Evolutionary conservation across 2,797 vertebrate species (phyloP).

Genomic region (Microcaecilia unicolor): DNA sequence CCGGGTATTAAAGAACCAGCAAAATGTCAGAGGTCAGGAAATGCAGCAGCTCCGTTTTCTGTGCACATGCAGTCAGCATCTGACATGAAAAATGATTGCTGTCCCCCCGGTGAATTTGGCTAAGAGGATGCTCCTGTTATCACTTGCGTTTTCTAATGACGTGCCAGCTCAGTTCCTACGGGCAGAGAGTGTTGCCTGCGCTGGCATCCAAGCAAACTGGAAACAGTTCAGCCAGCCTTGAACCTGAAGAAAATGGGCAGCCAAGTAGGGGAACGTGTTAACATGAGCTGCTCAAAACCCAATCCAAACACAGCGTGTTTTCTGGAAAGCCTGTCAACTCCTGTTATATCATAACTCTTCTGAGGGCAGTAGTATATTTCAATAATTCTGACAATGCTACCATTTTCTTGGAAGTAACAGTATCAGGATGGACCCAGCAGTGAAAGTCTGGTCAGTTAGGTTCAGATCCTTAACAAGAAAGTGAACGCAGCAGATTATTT

Average conservation of each 20-base stretch:
- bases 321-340: not conserved
- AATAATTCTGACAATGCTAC: no score
- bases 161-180: not conserved
- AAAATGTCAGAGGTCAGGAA: no score
- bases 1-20: no score
- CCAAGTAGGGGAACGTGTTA: conserved; percentile 11
- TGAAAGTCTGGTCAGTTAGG: no score
- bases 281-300: not conserved
- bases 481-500: no score
- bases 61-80: conserved; percentile 6
- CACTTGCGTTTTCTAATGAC: conserved; percentile 1
- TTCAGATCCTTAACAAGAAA: no score
- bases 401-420: no score
- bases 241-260: conserved; percentile 2
- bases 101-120: conserved; percentile 20
- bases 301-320: not conserved
- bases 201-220: not conserved
- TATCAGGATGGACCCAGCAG: no score
- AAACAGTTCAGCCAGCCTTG: not conserved
- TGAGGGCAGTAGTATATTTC: no score
- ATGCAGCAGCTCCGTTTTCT: conserved; percentile 16
- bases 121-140: conserved; percentile 12
- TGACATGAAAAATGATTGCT: conserved; percentile 40
- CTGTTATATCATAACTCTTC: no score
- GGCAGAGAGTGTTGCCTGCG: not conserved